Conservation (phyloP, 2,888 invertebrate species). For the Brachylomia viminalis region DNA sequence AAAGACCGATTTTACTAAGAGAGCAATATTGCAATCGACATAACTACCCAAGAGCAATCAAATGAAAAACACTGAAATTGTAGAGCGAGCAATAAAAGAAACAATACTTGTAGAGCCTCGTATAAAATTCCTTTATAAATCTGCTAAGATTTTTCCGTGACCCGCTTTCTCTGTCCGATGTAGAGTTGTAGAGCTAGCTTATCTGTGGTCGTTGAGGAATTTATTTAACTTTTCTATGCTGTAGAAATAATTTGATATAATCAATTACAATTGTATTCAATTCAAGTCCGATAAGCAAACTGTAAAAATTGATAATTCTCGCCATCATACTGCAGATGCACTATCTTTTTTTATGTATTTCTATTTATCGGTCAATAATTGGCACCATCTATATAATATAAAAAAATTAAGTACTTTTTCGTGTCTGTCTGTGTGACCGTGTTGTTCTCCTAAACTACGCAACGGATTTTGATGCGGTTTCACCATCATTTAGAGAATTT, state of each 20-base stretch:
- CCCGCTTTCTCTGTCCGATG: conserved; percentile 60
- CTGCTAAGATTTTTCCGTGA: conserved; percentile 50
- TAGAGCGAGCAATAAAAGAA: conserved; percentile 10
- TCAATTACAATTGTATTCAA: neutral
- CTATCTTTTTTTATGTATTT: neutral
- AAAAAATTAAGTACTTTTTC: neutral
- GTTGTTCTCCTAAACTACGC: neutral
- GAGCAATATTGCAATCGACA: neutral
- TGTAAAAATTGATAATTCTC: neutral
- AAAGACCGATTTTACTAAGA: neutral
- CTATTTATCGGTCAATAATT: neutral
- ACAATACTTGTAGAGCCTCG: conserved; percentile 13
- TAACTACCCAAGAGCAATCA: neutral
- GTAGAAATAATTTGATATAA: neutral
- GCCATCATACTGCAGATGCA: neutral
- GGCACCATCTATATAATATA: neutral
- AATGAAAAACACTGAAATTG: conserved; percentile 1
- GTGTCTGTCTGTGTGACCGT: neutral
- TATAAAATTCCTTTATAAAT: conserved; percentile 32
- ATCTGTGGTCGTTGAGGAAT: conserved; percentile 30
- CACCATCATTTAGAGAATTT: neutral
- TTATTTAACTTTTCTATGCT: conserved; percentile 9
- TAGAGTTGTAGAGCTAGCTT: conserved; percentile 39
- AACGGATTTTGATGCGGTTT: neutral
- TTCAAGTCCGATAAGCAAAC: neutral